Base-by-base conservation (phyloP, 2,797 vertebrate species). In the Darevskia nairensis region DNA sequence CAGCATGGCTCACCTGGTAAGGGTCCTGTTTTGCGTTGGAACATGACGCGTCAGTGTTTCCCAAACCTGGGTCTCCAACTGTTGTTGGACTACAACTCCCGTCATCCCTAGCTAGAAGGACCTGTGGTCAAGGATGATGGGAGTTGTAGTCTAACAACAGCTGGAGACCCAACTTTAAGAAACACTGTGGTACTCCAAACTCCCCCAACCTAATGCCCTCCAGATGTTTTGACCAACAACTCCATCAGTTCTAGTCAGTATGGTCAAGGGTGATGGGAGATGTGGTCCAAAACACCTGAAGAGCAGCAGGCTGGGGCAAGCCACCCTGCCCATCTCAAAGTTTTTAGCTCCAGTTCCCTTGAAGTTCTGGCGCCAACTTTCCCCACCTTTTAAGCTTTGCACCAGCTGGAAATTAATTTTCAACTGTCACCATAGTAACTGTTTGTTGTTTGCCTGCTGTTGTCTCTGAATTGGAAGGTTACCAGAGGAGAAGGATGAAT, bases 391-490 rank as follows among this genome's bases (percentile, higher is more conserved):
- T 50, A 1, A 3, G 46, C 29, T 46, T 39, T 64, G 17, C 76
- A 86, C 59, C 69, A 76, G 69, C 76, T 41, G 46, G 41, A 29
- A 68, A 68, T n/a, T 32, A 32, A 59, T 19, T 21, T 83, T 61
- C 82, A 13, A 3, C 78, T 25, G 93, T 94, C 93, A 88, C 89
- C 94, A 68, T 94, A 89, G 95, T 87, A 91, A 95, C 93, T 0
- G n/a, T 1, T 55, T 27, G 89, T 61, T n/a, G 85, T 90, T 91
- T 92, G 87, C 84, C 85, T 84, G 27, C 0, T 2, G 46, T 78
- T 86, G 77, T 88, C 59, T 90, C 85, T 84, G 89, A 91, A 92
- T 50, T 32, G 64, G 77, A 68, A 39, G 68, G 66, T 69, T 80
- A 39, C 32, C 25, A 9, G 68, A n/a, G n/a, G n/a, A 6, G 29